These are phyloP conservation scores for Thryonomys swinderianus DNA, from an alignment of 2,113 vertebrate genomes.

Conservation along the genomic window DNA sequence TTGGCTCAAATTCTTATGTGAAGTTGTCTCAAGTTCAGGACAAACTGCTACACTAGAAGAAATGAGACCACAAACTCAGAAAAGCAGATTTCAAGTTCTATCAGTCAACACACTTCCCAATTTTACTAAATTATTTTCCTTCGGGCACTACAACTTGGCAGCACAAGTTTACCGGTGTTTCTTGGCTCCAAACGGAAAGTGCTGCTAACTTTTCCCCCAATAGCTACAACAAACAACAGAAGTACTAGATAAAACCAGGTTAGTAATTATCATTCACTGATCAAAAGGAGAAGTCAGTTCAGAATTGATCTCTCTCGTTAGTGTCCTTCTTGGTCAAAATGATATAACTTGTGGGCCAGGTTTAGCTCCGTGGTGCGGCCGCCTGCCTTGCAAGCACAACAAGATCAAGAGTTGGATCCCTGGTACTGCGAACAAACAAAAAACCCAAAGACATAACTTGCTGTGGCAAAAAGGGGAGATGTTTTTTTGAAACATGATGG, in stretches of 20 bases:
- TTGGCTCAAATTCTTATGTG: slow-evolving; percentile 36
- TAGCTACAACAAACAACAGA: neutral
- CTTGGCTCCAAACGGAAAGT: neutral
- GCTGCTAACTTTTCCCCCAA: neutral
- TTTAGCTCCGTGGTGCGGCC: no score
- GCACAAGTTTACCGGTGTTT: neutral
- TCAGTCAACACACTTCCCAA: neutral
- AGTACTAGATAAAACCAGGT: neutral
- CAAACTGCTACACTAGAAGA: slow-evolving; percentile 38
- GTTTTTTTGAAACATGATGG: neutral
- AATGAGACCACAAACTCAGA: neutral
- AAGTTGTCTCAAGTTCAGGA: slow-evolving; percentile 27
- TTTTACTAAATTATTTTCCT: slow-evolving; percentile 38
- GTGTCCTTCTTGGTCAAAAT: slow-evolving; percentile 49
- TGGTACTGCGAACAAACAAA: no score
- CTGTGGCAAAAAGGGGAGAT: neutral
- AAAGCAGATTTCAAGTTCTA: slow-evolving; percentile 31
- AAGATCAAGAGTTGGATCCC: no score
- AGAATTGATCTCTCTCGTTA: slow-evolving; percentile 13
- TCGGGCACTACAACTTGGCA: neutral
- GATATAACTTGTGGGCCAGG: neutral
- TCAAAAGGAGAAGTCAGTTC: slow-evolving; percentile 10
- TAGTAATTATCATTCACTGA: neutral
- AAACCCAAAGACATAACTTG: neutral
- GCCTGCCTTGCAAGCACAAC: no score